Evolutionary conservation across 1,140 invertebrate species (phyloP), one percentile per base, ranked within the genome.

Genomic region (Nomia melanderi): DNA sequence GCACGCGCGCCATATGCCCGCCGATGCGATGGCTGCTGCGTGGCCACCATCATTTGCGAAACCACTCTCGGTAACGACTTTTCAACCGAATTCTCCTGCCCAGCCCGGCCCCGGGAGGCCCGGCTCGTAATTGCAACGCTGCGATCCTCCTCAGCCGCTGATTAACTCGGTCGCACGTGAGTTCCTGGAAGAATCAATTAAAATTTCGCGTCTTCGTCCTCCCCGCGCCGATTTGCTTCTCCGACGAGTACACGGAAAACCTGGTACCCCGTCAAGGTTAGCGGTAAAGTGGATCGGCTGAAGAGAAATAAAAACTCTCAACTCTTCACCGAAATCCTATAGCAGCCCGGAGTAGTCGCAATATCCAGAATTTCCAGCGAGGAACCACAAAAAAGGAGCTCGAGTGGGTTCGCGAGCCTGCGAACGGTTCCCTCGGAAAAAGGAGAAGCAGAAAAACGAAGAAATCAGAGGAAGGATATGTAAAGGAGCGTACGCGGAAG

Each of bases 31-130:
- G 69, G 86, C 78, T 84, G 56, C 79, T 85, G 56, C 76, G 74
- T 56, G 80, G 79, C 82, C 74, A 63, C 67, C 82, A 82, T 89
- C 87, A 88, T 88, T 87, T 88, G 86, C 87, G 73, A 88, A 87
- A 88, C 81, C 86, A 79, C 86, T 82, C 67, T 59, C 71, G 62
- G 75, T 87, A 87, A 84, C 81, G 78, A 81, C 60, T 54, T 69
- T 65, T 23, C 50, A 57, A 56, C 65, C 79, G 56, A 56, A 11
- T 56, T 72, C 50, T 27, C 44, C 23, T 27, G 25, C 57, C 39
- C 44, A 67, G 31, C 56, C 54, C 73, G 20, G 7, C 12, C 17
- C 20, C 33, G 17, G n/a, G n/a, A n/a, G 23, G 14, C 1, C 64
- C 29, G 33, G 17, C 1, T 47, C 27, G 14, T 27, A n/a, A 17